Conservation (phyloP, 2,113 vertebrate genomes). For the Fulica atra region DNA sequence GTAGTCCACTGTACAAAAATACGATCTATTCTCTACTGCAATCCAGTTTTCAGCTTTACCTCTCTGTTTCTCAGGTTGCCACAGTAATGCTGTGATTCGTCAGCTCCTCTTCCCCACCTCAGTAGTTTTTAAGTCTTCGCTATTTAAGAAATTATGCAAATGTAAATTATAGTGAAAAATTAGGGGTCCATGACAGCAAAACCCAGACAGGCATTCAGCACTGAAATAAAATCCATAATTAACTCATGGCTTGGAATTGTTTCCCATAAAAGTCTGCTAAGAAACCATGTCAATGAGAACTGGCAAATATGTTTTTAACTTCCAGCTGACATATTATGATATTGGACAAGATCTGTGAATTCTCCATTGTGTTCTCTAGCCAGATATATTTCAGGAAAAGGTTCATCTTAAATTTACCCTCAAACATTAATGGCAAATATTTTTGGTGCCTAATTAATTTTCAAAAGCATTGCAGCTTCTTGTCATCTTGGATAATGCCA, state of each 20-base stretch:
- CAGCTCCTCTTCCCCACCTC: slow-evolving; percentile 52
- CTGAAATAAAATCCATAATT: not conserved
- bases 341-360: not conserved
- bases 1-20: slow-evolving; percentile 20
- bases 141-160: not conserved
- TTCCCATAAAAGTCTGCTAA: not conserved
- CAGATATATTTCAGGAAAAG: slow-evolving; percentile 20
- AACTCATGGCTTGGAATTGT: not conserved
- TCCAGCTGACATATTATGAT: not conserved
- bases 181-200: not conserved
- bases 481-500: not conserved
- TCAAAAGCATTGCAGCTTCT: not conserved
- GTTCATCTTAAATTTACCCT: not conserved
- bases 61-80: not conserved
- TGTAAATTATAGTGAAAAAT: not conserved
- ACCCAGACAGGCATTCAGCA: not conserved
- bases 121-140: slow-evolving; percentile 41
- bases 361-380: not conserved
- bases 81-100: slow-evolving; percentile 39
- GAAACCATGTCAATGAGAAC: not conserved
- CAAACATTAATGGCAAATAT: not conserved
- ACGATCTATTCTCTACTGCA: not conserved
- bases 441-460: not conserved
- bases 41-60: not conserved
- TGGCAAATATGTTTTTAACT: not conserved